phyloP scores from a whole-genome alignment of 2,797 vertebrate genomes.

The Pantherophis alleghaniensis region DNA sequence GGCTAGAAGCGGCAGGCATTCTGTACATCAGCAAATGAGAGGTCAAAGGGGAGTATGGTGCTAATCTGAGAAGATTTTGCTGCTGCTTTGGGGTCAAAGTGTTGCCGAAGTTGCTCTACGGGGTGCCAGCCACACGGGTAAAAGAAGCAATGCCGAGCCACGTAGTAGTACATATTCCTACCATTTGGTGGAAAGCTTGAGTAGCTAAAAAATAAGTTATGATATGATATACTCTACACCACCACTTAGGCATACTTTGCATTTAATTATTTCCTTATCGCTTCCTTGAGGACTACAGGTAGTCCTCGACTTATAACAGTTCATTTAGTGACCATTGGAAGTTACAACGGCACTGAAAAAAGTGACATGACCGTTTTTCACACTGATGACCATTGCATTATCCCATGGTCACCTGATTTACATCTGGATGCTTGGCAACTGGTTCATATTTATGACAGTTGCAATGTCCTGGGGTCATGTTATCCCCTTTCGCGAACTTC shows the following conservation, averaged over 20 bases:
- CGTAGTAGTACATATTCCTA: background rate
- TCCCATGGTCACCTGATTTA: no score
- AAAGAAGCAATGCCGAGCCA: background rate
- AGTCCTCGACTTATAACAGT: no score
- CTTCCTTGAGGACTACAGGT: no score
- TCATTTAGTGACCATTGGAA: no score
- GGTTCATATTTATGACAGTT: no score
- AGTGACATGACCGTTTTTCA: no score
- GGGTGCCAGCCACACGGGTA: background rate
- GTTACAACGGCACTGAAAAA: no score
- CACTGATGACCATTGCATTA: no score
- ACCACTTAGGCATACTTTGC: background rate
- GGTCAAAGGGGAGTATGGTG: background rate
- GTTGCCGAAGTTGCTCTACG: background rate
- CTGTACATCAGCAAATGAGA: background rate
- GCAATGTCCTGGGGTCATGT: no score
- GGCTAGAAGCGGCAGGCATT: background rate
- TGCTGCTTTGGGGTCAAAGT: background rate
- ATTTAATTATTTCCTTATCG: background rate
- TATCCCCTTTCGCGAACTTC: no score
- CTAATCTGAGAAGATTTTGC: background rate
- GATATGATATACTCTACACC: no score
- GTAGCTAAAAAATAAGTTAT: background rate
- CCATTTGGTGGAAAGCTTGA: background rate
- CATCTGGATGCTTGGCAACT: no score